These are phyloP conservation scores for Aspidoscelis tigris DNA, from an alignment of 2,113 vertebrate species.

Conservation along the genomic window DNA sequence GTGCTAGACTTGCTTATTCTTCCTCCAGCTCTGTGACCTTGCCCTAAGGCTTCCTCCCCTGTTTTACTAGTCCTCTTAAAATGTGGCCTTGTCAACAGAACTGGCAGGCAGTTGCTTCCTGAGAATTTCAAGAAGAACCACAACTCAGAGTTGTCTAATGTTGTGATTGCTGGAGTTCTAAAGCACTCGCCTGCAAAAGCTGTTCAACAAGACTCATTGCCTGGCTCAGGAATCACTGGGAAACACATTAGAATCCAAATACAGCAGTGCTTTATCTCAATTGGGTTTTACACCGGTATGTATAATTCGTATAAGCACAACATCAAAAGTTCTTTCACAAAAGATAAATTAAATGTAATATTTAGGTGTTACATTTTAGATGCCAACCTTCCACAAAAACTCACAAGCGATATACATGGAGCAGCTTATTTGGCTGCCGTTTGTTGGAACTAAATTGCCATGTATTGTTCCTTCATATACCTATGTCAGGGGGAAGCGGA, in stretches of 20 bases:
- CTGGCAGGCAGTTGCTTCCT: too few species aligned
- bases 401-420: background rate
- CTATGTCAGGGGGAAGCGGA: too few species aligned
- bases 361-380: background rate
- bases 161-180: too few species aligned
- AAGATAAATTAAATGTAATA: background rate
- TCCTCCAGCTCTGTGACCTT: background rate
- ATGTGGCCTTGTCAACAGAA: too few species aligned
- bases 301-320: background rate
- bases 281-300: background rate
- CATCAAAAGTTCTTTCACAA: background rate
- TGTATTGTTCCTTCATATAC: too few species aligned
- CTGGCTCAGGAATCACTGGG: background rate
- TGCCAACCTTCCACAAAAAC: background rate
- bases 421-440: background rate
- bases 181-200: too few species aligned
- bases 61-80: background rate
- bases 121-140: too few species aligned
- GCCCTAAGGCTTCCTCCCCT: background rate
- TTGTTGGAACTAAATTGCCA: background rate
- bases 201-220: background rate
- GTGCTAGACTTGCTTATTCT: background rate
- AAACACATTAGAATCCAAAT: background rate
- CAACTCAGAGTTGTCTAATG: too few species aligned
- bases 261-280: background rate